These are phyloP conservation scores for Palythoa heliodiscus DNA, from an alignment of 92 coral and sea anemone species.

Conservation along the genomic window DNA sequence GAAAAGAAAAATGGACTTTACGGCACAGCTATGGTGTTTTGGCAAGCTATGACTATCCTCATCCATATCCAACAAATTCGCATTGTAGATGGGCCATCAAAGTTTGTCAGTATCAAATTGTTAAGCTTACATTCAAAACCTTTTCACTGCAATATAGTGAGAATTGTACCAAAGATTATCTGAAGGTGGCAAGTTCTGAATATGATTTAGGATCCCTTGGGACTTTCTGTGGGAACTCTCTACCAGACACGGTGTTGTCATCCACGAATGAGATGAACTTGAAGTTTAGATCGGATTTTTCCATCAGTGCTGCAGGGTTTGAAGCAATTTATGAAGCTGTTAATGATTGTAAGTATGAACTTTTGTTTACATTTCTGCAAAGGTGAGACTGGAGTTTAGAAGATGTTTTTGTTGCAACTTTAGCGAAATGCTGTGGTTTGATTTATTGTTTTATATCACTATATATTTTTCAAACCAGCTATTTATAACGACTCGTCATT, in stretches of 20 bases:
- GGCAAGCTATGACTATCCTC: conserved; percentile 32
- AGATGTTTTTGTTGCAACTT: neutral
- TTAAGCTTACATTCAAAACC: conserved; percentile 22
- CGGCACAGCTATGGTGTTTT: neutral
- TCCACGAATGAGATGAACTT: conserved; percentile 33
- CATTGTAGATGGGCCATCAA: conserved; percentile 18
- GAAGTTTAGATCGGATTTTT: conserved; percentile 4
- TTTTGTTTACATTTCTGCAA: neutral
- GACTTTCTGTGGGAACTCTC: conserved; percentile 13
- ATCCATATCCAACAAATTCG: neutral
- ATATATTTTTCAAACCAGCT: too few relatives aligned
- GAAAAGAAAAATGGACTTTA: neutral
- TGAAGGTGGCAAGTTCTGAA: conserved; percentile 2
- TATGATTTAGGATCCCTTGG: neutral
- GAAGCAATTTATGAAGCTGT: conserved; percentile 26
- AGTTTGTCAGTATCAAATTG: neutral
- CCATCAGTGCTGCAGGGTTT: neutral
- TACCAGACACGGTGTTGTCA: conserved; percentile 1
- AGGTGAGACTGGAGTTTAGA: neutral
- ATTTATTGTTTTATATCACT: too few relatives aligned
- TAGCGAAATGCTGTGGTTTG: too few relatives aligned
- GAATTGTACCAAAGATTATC: conserved; percentile 1
- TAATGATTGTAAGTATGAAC: conserved; percentile 23
- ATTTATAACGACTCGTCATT: too few relatives aligned
- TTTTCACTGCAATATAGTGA: conserved; percentile 24